A percentile compares a stretch with the other conserved stretches of the same genome.
These are phyloP conservation scores for Adelosebastes latens DNA, from an alignment of 2,797 vertebrate genomes.

Conservation along the genomic window DNA sequence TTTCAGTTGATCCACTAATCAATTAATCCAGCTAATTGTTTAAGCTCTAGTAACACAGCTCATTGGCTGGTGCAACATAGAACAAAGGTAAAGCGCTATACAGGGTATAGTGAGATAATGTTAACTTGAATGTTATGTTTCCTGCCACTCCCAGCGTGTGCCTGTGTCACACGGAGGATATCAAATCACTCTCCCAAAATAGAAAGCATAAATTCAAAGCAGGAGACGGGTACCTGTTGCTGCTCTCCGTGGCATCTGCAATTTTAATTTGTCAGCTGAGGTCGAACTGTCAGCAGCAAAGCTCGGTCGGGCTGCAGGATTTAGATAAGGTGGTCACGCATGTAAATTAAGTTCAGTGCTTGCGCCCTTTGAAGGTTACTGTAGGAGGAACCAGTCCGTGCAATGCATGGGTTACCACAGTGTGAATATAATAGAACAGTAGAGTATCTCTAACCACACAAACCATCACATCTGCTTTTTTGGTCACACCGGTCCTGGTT, in stretches of 20 bases:
- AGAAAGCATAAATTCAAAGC: constrained; percentile 2
- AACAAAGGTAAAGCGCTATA: neutral
- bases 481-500: neutral
- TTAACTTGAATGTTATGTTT: neutral
- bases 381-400: neutral
- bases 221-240: constrained; percentile 31
- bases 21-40: neutral
- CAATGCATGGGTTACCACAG: neutral
- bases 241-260: constrained; percentile 17
- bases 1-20: neutral
- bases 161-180: neutral
- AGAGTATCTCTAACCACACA: neutral
- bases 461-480: too few relatives aligned
- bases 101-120: neutral
- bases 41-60: neutral
- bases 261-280: constrained; percentile 14
- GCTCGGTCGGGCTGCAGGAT: neutral
- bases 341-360: neutral
- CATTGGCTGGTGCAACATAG: neutral
- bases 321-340: constrained; percentile 12
- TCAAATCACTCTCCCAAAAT: neutral
- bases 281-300: constrained; percentile 3
- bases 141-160: neutral
- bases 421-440: neutral
- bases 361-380: neutral